Evolutionary conservation across 2,888 invertebrate genomes (phyloP).

Genomic region (Melitaea athalia): DNA sequence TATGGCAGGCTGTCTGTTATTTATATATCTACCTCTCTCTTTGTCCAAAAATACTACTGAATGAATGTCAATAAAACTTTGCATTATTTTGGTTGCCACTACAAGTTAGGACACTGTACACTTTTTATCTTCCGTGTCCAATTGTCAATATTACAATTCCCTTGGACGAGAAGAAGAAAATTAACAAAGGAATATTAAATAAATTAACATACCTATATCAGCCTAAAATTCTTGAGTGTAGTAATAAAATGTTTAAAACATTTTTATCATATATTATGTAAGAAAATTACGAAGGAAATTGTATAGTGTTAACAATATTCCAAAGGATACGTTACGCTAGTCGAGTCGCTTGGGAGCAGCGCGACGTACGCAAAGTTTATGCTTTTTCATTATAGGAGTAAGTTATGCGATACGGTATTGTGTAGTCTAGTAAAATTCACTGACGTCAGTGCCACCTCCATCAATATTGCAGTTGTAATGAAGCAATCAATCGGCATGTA

Average conservation of each 20-base stretch:
- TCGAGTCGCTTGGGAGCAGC: conserved; percentile 6
- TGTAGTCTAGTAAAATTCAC: conserved; percentile 19
- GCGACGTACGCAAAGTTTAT: conserved; percentile 14
- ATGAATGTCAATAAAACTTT: no score
- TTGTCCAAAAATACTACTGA: no score
- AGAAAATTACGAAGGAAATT: conserved; percentile 10
- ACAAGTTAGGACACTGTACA: no score
- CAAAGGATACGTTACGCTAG: conserved; percentile 9
- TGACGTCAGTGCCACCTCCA: conserved; percentile 43
- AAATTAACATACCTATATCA: no score
- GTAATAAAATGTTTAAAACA: conserved; percentile 1
- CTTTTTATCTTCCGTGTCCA: no score
- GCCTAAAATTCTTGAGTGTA: not conserved
- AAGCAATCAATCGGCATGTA: conserved; percentile 78
- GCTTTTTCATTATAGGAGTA: conserved; percentile 12
- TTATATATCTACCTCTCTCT: no score
- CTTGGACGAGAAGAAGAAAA: no score
- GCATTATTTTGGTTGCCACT: no score
- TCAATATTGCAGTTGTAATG: conserved; percentile 62
- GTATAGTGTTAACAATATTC: conserved; percentile 15
- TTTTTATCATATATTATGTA: not conserved
- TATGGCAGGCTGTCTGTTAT: no score
- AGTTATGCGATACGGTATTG: conserved; percentile 11
- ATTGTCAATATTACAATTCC: no score
- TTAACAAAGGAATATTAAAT: no score